Conservation (phyloP, 2,113 vertebrate genomes). For the Melanerpes aurifrons region DNA sequence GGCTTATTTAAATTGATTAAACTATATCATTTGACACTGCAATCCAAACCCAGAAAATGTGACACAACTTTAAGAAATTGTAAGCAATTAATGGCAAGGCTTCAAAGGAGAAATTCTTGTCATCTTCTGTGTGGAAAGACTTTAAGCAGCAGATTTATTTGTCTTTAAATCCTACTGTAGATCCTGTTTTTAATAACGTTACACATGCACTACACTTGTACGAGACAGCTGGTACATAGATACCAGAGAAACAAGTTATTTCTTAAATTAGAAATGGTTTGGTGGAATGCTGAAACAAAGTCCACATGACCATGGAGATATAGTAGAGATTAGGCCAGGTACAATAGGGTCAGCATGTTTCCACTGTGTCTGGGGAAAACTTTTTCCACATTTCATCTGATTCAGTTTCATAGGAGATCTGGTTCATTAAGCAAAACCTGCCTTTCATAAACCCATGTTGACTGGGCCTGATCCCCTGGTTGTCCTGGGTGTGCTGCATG, state of each 20-base stretch:
- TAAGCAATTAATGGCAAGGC: background rate
- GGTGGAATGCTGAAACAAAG: background rate
- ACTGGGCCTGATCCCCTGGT: too few relatives aligned
- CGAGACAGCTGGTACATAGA: background rate
- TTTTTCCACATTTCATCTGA: background rate
- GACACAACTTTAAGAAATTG: background rate
- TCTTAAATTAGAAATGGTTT: background rate
- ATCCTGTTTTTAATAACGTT: background rate
- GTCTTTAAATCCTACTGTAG: background rate
- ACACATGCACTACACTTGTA: background rate
- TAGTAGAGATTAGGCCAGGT: background rate
- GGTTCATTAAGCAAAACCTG: too few relatives aligned
- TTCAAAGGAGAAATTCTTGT: background rate
- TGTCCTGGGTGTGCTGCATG: too few relatives aligned
- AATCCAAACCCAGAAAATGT: background rate
- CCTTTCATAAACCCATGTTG: too few relatives aligned
- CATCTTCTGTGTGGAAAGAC: background rate
- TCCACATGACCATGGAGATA: background rate
- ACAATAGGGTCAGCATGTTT: background rate
- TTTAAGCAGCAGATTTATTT: background rate
- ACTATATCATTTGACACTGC: background rate
- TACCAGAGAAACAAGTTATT: background rate
- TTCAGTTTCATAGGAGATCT: background rate
- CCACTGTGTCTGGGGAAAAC: background rate
- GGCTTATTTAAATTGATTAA: slow-evolving; percentile 1